Evolutionary conservation across 2,888 invertebrate genomes (phyloP), one percentile per base, ranked within the genome.

Genomic region (Hoplodrina blanda): DNA sequence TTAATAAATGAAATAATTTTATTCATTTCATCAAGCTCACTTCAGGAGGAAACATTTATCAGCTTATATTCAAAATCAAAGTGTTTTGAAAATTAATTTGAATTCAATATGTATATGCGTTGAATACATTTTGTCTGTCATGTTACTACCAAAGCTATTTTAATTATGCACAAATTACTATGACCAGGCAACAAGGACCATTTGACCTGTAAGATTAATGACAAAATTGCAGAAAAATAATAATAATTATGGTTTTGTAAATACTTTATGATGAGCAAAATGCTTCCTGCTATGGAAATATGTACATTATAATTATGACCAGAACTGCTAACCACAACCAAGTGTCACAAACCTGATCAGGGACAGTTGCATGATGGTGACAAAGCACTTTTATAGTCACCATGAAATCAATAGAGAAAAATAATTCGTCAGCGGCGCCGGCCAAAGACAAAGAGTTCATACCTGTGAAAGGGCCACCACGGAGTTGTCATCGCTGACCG

Each of bases 401-500:
- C 61, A 70, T 66, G 17, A 64, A 56, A 62, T 33, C 10, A 44
- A 53, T 53, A 52, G 68, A 53, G 54, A 67, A 53, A 37, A 46
- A 41, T 59, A 55, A 57, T 56, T n/a, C 37, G 10, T 53, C 73
- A 59, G 55, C 17, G 55, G 46, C 20, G 59, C 46, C 25, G 30
- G 41, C 17, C 17, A 33, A 64, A 65, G 78, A 84, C 77, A 78
- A 83, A 83, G 80, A 60, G 67, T 54, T 70, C 90, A 91, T 91
- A 98, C 98, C 97, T 99, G 99, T 84, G 99, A 99, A 78, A 99
- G 96, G 41, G 99, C 98, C 78, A 99, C 99, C 78, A 99, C 99
- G 0, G 99, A 99, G 94, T 99, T 99, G 94, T 99, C 99, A 97
- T 99, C 99, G 93, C 99, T 99, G 87, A 98, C 98, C 46, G 99